phyloP scores from a whole-genome alignment of 2,113 vertebrate species.

The Prochilodus magdalenae region DNA sequence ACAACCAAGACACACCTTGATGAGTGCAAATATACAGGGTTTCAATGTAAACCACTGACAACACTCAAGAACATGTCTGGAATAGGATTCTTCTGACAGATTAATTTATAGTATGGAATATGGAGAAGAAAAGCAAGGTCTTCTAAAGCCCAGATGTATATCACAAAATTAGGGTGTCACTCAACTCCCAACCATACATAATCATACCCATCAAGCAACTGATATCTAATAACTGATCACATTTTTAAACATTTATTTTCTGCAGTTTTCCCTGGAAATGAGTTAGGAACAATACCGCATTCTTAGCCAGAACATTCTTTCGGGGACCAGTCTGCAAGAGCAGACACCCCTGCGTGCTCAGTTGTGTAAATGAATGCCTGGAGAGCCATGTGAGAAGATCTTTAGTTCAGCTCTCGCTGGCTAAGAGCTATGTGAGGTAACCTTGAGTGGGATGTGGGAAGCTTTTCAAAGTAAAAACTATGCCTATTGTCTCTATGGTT shows the following conservation, averaged over 20 bases:
- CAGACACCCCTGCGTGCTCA: constrained; percentile 9
- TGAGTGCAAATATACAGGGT: too few species aligned
- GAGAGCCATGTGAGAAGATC: constrained; percentile 35
- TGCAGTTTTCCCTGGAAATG: background rate
- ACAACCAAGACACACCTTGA: too few species aligned
- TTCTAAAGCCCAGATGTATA: too few species aligned
- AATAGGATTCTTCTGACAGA: too few species aligned
- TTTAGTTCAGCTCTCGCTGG: constrained; percentile 3
- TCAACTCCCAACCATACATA: too few species aligned
- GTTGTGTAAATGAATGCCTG: constrained; percentile 26
- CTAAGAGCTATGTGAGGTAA: constrained; percentile 35
- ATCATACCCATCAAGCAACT: too few species aligned
- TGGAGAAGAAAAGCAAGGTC: too few species aligned
- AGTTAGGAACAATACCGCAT: background rate
- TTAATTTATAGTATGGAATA: too few species aligned
- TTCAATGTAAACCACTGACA: too few species aligned
- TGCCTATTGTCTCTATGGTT: constrained; percentile 50
- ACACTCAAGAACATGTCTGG: too few species aligned
- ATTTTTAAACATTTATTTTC: background rate
- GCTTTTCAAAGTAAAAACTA: constrained; percentile 35
- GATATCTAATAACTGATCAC: too few species aligned
- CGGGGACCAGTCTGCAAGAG: background rate
- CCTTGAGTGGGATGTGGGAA: constrained; percentile 47
- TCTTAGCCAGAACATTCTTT: constrained; percentile 7
- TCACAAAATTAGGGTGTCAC: too few species aligned